Percentiles rank a stretch among this genome's conserved stretches.
Conservation (phyloP, 2,888 invertebrate genomes). For the Punctoribates punctum region DNA sequence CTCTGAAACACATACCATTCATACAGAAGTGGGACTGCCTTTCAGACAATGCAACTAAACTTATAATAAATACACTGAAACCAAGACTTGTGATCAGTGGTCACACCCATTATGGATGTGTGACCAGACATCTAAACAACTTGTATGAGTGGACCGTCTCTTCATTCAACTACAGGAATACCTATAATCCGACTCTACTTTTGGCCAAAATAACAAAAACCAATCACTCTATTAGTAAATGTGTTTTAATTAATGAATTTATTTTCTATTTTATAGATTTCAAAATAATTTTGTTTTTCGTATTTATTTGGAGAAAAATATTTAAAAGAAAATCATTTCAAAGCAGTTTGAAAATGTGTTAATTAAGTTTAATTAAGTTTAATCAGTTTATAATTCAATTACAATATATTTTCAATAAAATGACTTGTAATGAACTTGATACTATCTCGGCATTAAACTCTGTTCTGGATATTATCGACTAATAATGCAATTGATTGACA, state of each 20-base stretch:
- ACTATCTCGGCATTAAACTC: too few species aligned
- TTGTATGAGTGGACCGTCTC: not conserved
- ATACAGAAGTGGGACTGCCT: not conserved
- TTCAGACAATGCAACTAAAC: not conserved
- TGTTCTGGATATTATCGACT: too few species aligned
- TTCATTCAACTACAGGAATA: conserved; percentile 13
- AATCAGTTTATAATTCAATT: too few species aligned
- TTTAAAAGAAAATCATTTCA: too few species aligned
- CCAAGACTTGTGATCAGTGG: not conserved
- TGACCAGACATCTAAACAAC: not conserved
- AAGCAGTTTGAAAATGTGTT: too few species aligned
- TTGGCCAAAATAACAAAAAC: not conserved
- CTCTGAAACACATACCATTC: not conserved
- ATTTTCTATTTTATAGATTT: not conserved
- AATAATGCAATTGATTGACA: too few species aligned
- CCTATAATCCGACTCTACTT: not conserved
- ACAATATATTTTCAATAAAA: too few species aligned
- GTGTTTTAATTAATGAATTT: not conserved
- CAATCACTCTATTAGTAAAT: not conserved
- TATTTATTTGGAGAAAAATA: too few species aligned
- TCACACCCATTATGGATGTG: conserved; percentile 16
- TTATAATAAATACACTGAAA: not conserved
- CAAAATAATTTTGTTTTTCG: not conserved
- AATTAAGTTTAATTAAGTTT: too few species aligned
- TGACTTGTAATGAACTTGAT: too few species aligned